A percentile compares a stretch with the other conserved stretches of the same genome.
Evolutionary conservation across 2,113 vertebrate genomes (phyloP).

Genomic region (Elachura formosa): DNA sequence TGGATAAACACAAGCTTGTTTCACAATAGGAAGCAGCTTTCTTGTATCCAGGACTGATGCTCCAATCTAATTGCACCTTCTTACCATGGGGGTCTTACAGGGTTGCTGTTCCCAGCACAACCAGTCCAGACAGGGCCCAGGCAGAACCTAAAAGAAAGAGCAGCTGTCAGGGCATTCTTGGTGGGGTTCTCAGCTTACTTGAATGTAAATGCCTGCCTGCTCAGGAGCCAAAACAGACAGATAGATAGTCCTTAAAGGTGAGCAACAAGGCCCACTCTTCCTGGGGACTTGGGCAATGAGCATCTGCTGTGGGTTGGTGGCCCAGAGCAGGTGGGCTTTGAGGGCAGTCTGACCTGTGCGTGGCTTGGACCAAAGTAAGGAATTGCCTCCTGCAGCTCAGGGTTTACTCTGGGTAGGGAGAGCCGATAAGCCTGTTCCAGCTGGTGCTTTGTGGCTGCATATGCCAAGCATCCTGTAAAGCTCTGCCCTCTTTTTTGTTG

Average conservation of each 20-base stretch:
- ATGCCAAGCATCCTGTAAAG: not conserved
- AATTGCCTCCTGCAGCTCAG: not conserved
- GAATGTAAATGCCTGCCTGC: not conserved
- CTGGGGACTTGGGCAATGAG: not conserved
- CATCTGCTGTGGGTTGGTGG: not conserved
- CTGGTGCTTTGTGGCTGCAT: not conserved
- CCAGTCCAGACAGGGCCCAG: not conserved
- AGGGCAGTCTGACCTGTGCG: not conserved
- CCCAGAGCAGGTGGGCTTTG: not conserved
- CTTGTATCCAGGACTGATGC: not conserved
- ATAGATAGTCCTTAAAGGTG: not conserved
- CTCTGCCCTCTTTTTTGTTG: not conserved
- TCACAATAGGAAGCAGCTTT: accelerated
- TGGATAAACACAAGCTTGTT: not conserved
- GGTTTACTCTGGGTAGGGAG: not conserved
- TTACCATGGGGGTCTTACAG: not conserved
- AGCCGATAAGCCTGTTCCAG: not conserved
- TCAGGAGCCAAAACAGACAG: not conserved
- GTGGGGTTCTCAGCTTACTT: not conserved
- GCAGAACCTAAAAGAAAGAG: not conserved
- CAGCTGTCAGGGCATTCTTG: not conserved
- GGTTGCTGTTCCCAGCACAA: not conserved
- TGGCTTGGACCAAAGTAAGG: not conserved
- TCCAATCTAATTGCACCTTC: not conserved
- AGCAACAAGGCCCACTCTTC: not conserved